Conservation (phyloP, 1,140 invertebrate genomes). For the Caenorhabditis remanei region DNA sequence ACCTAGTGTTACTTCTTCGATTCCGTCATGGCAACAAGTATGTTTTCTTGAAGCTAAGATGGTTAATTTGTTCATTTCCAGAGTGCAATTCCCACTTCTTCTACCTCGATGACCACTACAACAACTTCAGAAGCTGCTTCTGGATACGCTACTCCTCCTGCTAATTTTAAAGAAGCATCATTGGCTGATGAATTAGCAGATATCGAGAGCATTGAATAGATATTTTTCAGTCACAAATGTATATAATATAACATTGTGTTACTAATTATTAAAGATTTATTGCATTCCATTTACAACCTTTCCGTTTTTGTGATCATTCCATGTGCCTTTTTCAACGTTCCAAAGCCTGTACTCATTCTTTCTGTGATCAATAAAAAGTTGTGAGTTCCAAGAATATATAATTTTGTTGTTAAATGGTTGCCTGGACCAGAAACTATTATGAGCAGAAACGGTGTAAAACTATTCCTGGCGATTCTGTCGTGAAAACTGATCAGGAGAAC, state of each 20-base stretch:
- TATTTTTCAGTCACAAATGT: neutral
- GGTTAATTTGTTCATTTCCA: neutral
- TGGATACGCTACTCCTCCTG: conserved; percentile 43
- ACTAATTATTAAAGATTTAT: too few relatives aligned
- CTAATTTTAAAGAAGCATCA: conserved; percentile 24
- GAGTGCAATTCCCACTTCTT: conserved; percentile 30
- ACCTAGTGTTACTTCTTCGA: conserved; percentile 52
- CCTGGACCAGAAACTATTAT: neutral
- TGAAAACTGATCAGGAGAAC: neutral
- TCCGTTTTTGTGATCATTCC: conserved; percentile 2
- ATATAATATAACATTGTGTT: neutral
- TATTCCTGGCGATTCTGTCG: too few relatives aligned
- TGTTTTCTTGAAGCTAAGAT: too few relatives aligned
- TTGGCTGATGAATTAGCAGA: conserved; percentile 43
- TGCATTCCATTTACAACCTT: neutral
- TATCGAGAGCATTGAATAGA: conserved; percentile 33
- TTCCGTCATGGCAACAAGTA: conserved; percentile 32
- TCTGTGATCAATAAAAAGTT: neutral
- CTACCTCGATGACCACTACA: conserved; percentile 1
- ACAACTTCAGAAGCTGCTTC: conserved; percentile 30
- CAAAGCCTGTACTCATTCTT: neutral
- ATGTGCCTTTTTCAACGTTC: conserved; percentile 9
- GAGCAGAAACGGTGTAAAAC: too few relatives aligned
- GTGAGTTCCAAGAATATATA: neutral
- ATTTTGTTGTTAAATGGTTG: neutral